A percentile compares a stretch with the other conserved stretches of the same genome.
These are phyloP conservation scores for Mongoloraphidia duomilia DNA, from an alignment of 2,888 invertebrate genomes.

Conservation along the genomic window DNA sequence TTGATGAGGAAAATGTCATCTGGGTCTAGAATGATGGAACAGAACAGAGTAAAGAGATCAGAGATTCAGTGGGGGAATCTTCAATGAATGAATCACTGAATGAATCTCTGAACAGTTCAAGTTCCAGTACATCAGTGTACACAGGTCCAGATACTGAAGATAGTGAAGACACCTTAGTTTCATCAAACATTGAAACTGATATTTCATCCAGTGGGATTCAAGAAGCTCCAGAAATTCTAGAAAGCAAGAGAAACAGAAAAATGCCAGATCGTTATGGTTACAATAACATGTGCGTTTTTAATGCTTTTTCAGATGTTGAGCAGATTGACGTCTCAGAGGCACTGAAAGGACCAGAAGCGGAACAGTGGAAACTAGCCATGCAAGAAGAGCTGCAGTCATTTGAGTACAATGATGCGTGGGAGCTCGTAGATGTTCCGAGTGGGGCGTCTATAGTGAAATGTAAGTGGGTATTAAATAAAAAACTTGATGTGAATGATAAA, in stretches of 20 bases:
- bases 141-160: too few relatives aligned
- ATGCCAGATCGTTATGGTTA: not conserved
- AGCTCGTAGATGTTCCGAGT: slow-evolving; percentile 14
- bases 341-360: slow-evolving; percentile 14
- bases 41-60: too few relatives aligned
- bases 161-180: not conserved
- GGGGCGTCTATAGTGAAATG: slow-evolving; percentile 16
- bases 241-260: not conserved
- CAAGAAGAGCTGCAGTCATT: slow-evolving; percentile 18
- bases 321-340: slow-evolving; percentile 15
- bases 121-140: too few relatives aligned
- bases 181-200: not conserved
- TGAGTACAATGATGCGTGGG: slow-evolving; percentile 19
- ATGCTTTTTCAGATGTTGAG: slow-evolving; percentile 6
- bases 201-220: not conserved
- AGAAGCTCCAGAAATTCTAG: not conserved
- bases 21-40: too few relatives aligned
- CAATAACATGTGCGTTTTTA: slow-evolving; percentile 10
- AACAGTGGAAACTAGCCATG: slow-evolving; percentile 18
- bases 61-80: too few relatives aligned
- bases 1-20: too few relatives aligned
- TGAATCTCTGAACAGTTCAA: too few relatives aligned
- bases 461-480: too few relatives aligned
- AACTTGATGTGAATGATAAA: slow-evolving; percentile 14
- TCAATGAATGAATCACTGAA: too few relatives aligned